Evolutionary conservation across 2,797 vertebrate species (phyloP).

Genomic region (Takifugu rubripes): DNA sequence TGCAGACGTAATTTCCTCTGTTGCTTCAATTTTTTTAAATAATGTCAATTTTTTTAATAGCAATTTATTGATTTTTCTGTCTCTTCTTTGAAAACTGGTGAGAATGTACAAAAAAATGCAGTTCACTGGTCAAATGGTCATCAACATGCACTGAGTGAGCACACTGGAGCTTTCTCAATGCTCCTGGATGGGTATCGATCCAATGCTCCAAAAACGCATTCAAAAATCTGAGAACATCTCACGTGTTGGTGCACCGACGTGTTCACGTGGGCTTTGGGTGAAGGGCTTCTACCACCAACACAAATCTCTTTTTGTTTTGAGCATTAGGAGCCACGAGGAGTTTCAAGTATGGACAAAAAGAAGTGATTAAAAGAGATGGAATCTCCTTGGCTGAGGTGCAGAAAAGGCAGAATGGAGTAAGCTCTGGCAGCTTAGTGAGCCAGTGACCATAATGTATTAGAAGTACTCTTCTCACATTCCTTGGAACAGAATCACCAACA

Average conservation of each 20-base stretch:
- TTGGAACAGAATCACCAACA: slow-evolving; percentile 73
- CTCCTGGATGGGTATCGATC: slow-evolving; percentile 58
- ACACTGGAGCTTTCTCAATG: slow-evolving; percentile 46
- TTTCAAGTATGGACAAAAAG: slow-evolving; percentile 79
- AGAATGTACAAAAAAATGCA: slow-evolving; percentile 10
- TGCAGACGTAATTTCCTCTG: slow-evolving; percentile 71
- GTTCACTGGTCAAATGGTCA: slow-evolving; percentile 48
- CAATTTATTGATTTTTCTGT: slow-evolving; percentile 38
- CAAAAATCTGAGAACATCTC: slow-evolving; percentile 62
- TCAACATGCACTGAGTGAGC: slow-evolving; percentile 52
- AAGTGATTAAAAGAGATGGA: slow-evolving; percentile 75
- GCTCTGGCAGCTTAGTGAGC: slow-evolving; percentile 69
- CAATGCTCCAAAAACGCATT: slow-evolving; percentile 50
- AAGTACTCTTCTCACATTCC: slow-evolving; percentile 67
- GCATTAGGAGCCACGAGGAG: slow-evolving; percentile 64
- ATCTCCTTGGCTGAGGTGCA: slow-evolving; percentile 81
- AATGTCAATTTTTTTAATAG: slow-evolving; percentile 35
- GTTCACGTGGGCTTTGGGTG: slow-evolving; percentile 67
- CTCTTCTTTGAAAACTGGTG: slow-evolving; percentile 12
- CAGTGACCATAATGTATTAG: slow-evolving; percentile 69
- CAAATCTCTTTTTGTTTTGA: slow-evolving; percentile 46
- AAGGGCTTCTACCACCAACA: slow-evolving; percentile 54
- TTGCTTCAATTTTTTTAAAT: slow-evolving; percentile 58
- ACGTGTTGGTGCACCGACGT: slow-evolving; percentile 64
- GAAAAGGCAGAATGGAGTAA: slow-evolving; percentile 78